Evolutionary conservation across 2,888 invertebrate species (phyloP), one percentile per base, ranked within the genome.

Genomic region (Synanthedon myopaeformis): DNA sequence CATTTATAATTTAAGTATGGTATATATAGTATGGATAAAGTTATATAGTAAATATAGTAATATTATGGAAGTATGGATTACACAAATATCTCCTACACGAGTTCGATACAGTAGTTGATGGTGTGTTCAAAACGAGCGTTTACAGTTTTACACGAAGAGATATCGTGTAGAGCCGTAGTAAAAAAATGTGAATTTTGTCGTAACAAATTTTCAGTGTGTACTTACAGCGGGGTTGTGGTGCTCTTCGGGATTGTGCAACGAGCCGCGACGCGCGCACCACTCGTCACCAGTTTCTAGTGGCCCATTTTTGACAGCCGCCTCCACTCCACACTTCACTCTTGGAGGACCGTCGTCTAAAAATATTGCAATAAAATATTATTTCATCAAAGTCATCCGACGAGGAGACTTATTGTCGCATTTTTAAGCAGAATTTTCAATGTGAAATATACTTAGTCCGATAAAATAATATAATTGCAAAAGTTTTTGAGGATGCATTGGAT

Each of bases 231-330:
- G 13, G 45, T 45, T 45, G 58, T 70, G 70, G 51, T 71, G 64
- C 23, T 73, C 75, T 41, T 72, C 67, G 48, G 59, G 59, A 53
- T 59, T 56, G 61, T 63, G 66, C 60, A 64, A 53, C 58, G 67
- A 57, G 55, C 55, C 61, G 52, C 69, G 67, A 52, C 75, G 76
- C 56, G 65, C 52, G 52, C 61, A 58, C 81, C 83, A 82, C 70
- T 83, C 83, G 52, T 75, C 78, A 53, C 60, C 64, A 35, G 63
- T 61, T 53, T 67, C 64, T 35, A 76, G 70, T n/a, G 74, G 59
- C 54, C 80, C 82, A 70, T 85, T 84, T 73, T 76, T 79, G 64
- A 74, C 70, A 62, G 67, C 63, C 51, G 66, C 66, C 58, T 76
- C 82, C 57, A 66, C 63, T 57, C 67, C 70, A 57, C 74, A 69